These are phyloP conservation scores for Phrynocephalus versicolor DNA, from an alignment of 2,113 vertebrate genomes.

Conservation along the genomic window DNA sequence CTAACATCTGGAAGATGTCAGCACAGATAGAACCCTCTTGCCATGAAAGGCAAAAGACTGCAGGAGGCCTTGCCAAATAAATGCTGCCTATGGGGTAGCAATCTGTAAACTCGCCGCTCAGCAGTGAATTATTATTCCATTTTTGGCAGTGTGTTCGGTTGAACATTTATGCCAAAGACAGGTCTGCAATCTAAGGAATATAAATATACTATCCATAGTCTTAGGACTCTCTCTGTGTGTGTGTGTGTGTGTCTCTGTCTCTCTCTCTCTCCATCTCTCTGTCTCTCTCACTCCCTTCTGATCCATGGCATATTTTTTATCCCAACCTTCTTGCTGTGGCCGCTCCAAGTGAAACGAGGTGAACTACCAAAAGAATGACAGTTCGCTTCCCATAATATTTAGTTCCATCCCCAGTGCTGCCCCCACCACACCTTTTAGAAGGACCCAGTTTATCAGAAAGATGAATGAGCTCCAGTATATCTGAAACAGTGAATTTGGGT, in stretches of 20 bases:
- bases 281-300: constrained; percentile 42
- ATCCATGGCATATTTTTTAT: constrained; percentile 55
- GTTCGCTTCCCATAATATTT: constrained; percentile 60
- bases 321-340: constrained; percentile 55
- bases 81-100: constrained; percentile 64
- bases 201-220: constrained; percentile 57
- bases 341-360: constrained; percentile 63
- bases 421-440: constrained; percentile 60
- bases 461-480: constrained; percentile 57
- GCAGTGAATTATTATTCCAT: constrained; percentile 66
- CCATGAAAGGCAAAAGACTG: constrained; percentile 74
- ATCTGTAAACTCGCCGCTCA: constrained; percentile 70
- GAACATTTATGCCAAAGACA: constrained; percentile 61
- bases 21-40: constrained; percentile 76
- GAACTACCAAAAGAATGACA: constrained; percentile 47
- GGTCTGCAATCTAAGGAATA: constrained; percentile 63
- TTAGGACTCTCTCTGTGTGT: constrained; percentile 1
- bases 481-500: constrained; percentile 56
- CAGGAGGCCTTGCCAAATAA: constrained; percentile 73
- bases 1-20: constrained; percentile 85
- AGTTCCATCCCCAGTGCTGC: constrained; percentile 52
- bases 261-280: constrained; percentile 45
- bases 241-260: too few relatives aligned
- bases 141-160: constrained; percentile 65
- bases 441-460: constrained; percentile 62